Conservation (phyloP, 2,113 vertebrate genomes). For the Asarcornis scutulata region DNA sequence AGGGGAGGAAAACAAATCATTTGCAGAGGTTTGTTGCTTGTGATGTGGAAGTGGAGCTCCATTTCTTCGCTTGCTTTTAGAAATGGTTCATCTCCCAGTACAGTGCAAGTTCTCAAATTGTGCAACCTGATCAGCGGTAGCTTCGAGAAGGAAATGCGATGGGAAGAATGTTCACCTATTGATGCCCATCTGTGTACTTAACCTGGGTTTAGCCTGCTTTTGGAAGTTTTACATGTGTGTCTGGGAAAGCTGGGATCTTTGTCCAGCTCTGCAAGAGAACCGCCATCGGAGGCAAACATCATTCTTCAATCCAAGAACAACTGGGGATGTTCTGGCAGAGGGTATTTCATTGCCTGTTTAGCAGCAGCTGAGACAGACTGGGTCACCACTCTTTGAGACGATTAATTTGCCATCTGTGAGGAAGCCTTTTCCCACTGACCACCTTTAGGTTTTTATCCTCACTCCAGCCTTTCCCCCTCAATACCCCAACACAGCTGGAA, state of each 20-base stretch:
- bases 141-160: not conserved
- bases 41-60: not conserved
- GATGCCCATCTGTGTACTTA: not conserved
- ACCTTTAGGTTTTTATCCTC: not conserved
- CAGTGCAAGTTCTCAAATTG: not conserved
- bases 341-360: not conserved
- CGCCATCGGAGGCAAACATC: not conserved
- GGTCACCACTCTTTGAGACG: not conserved
- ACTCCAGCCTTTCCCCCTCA: not conserved
- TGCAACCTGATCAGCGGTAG: not conserved
- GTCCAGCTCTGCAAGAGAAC: conserved; percentile 10
- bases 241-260: not conserved
- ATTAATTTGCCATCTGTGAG: not conserved
- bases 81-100: not conserved
- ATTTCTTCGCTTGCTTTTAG: not conserved
- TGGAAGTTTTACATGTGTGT: not conserved
- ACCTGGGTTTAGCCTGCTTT: not conserved
- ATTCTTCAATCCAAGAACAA: not conserved
- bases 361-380: conserved; percentile 1
- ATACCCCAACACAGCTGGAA: not conserved
- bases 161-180: not conserved
- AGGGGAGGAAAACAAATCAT: not conserved
- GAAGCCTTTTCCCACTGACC: not conserved
- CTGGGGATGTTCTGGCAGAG: not conserved
- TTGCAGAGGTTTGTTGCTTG: conserved; percentile 31